Evolutionary conservation across 2,113 vertebrate species (phyloP), one percentile per base, ranked within the genome.

Genomic region (Apodemus sylvaticus): DNA sequence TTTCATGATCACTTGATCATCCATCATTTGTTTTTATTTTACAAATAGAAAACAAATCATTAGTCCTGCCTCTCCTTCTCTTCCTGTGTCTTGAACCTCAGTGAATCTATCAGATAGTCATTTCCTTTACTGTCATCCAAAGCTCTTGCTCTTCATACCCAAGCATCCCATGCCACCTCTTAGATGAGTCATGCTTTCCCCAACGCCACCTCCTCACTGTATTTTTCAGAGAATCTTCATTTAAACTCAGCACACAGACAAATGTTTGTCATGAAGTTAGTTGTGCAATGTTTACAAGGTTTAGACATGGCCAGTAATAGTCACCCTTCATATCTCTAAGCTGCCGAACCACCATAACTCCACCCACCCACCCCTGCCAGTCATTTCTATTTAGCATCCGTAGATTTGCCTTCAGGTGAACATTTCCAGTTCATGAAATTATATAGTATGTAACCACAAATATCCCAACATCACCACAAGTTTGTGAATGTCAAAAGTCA

Each of bases 331-430:
- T 42, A 83, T 62, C 3, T 14, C 42, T 12, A 62, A 19, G 20
- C 26, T 16, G 76, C 11, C 9, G 0, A 1, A 0, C 8, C 29
- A 3, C 17, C 13, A 45, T 19, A 48, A 48, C 45, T 7, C 45
- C 45, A 48, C 45, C 45, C 45, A 3, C 45, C 45, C 45, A 2
- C 12, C 2, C 34, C 60, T 5, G 16, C 45, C 58, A 24, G 11
- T 71, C 24, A 60, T 60, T 26, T 78, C 17, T 1, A 31, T 60
- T 48, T 51, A 36, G 5, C 55, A 19, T 85, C 11, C 55, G 4
- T 1, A 90, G 29, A 78, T 39, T 64, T 90, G 22, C 26, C 81
- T 91, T 3, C 42, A 26, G 42, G 13, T 22, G 5, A 11, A n/a
- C 45, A 85, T 89, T 95, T 95, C 26, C 48, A 39, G 9, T 31